Percentiles rank a stretch among this genome's conserved stretches.
Evolutionary conservation across 2,113 vertebrate genomes (phyloP).

Genomic region (Myodes glareolus): DNA sequence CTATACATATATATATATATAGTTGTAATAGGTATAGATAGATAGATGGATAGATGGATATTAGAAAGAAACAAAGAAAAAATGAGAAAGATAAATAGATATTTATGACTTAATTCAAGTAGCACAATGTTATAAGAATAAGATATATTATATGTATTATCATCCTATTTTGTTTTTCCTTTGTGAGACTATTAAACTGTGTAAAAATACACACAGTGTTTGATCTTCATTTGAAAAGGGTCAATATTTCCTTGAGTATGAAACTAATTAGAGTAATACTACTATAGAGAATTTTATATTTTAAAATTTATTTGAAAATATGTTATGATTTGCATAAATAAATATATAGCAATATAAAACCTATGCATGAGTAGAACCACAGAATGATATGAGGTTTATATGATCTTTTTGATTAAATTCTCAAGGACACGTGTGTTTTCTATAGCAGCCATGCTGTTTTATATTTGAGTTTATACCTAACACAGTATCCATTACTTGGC

Average conservation of each 20-base stretch:
- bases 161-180: background rate
- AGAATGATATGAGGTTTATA: background rate
- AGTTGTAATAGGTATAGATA: background rate
- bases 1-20: background rate
- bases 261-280: background rate
- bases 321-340: background rate
- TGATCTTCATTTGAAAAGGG: background rate
- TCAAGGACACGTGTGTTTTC: background rate
- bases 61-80: no score
- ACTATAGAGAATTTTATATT: background rate
- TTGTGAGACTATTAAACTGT: background rate
- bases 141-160: background rate
- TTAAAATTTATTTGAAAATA: background rate
- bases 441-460: background rate
- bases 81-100: no score
- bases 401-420: background rate
- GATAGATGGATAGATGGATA: background rate
- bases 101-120: background rate
- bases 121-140: background rate
- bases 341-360: background rate
- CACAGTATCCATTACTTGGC: no score
- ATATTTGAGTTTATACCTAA: background rate
- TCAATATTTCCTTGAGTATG: background rate
- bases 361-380: background rate
- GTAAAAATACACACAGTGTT: background rate